These are phyloP conservation scores for Archivesica marissinica DNA, from an alignment of 1,140 invertebrate genomes.

Conservation along the genomic window DNA sequence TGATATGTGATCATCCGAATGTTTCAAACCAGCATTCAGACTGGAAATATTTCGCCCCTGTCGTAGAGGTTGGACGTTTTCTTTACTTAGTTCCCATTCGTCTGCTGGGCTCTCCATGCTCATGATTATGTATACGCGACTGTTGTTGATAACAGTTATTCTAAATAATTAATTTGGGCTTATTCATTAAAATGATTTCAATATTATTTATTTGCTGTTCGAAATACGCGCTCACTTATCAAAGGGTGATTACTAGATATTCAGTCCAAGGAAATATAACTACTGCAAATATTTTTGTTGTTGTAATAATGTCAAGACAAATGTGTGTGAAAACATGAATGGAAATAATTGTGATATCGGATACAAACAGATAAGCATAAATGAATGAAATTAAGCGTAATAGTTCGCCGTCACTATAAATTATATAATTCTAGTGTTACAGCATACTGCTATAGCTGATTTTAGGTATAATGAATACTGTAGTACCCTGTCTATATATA, in stretches of 20 bases:
- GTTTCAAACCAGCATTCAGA: slow-evolving; percentile 78
- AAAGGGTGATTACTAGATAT: background rate
- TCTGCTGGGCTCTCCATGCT: slow-evolving; percentile 17
- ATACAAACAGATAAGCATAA: no score
- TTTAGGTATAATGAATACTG: no score
- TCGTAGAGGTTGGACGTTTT: slow-evolving; percentile 95
- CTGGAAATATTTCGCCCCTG: slow-evolving; percentile 88
- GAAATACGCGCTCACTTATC: background rate
- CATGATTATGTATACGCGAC: background rate
- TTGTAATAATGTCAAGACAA: no score
- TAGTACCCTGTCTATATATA: no score
- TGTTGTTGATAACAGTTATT: background rate
- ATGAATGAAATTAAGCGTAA: no score
- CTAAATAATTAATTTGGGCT: background rate
- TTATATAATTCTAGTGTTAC: no score
- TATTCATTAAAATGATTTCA: background rate
- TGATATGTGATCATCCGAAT: slow-evolving; percentile 49
- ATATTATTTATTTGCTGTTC: background rate
- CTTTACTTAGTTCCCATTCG: slow-evolving; percentile 89
- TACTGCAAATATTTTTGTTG: background rate
- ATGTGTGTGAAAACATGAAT: no score
- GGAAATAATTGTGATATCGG: no score
- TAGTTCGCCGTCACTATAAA: no score
- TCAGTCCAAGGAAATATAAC: background rate
- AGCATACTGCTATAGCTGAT: no score